These are phyloP conservation scores for Sander vitreus DNA, from an alignment of 2,113 vertebrate species.

Conservation along the genomic window DNA sequence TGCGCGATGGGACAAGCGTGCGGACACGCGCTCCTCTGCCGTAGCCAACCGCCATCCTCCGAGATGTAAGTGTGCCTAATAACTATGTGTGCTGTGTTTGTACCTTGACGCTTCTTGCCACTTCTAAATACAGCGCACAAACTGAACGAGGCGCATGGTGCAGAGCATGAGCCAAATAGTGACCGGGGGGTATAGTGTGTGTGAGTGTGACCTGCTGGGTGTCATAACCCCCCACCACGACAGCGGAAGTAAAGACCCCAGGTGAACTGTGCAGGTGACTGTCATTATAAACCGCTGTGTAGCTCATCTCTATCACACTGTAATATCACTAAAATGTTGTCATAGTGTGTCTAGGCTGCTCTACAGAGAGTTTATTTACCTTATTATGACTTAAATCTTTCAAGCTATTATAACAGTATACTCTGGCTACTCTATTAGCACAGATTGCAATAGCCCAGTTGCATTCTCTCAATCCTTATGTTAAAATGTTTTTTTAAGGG, in stretches of 20 bases:
- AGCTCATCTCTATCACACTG: conserved; percentile 1
- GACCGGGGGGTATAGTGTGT: conserved; percentile 27
- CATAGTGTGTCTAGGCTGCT: neutral
- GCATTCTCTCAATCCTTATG: conserved; percentile 4
- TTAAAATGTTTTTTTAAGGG: conserved; percentile 19
- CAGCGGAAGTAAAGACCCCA: conserved; percentile 19
- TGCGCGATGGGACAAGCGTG: conserved; percentile 97
- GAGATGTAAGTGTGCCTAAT: conserved; percentile 85
- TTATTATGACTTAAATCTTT: conserved; percentile 39
- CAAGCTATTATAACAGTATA: conserved; percentile 1
- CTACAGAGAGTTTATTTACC: conserved; percentile 36
- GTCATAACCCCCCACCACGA: conserved; percentile 32
- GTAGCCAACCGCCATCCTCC: conserved; percentile 91
- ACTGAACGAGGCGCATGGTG: conserved; percentile 47
- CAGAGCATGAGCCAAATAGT: conserved; percentile 27
- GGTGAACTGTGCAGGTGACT: conserved; percentile 35
- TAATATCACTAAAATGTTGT: conserved; percentile 11
- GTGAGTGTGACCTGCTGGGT: conserved; percentile 58
- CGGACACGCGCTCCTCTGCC: conserved; percentile 98
- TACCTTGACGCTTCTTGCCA: neutral
- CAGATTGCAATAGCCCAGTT: conserved; percentile 3
- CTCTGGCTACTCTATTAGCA: conserved; percentile 6
- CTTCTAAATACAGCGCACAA: conserved; percentile 4
- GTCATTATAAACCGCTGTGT: neutral
- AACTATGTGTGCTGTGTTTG: conserved; percentile 12